phyloP scores from a whole-genome alignment of 2,797 vertebrate species.

The Myotis pilosus region DNA sequence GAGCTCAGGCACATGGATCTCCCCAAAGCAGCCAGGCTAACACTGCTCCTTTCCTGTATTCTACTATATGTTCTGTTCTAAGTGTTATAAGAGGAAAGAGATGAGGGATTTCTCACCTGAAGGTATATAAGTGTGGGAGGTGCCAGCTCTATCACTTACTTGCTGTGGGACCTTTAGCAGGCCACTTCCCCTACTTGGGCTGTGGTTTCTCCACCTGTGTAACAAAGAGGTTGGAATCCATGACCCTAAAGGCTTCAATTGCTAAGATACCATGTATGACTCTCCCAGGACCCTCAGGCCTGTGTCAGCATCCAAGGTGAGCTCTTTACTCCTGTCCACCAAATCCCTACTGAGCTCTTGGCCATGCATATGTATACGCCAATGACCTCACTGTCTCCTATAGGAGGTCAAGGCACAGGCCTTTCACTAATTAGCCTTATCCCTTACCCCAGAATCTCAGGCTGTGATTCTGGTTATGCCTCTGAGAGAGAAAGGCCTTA shows the following conservation, averaged over 20 bases:
- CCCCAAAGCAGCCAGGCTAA: not conserved
- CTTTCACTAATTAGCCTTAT: conserved; percentile 8
- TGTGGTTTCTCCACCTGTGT: not conserved
- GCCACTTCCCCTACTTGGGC: not conserved
- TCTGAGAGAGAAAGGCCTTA: not conserved
- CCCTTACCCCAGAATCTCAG: not conserved
- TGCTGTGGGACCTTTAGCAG: not conserved
- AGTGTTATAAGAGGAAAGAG: not conserved
- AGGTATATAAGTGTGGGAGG: not conserved
- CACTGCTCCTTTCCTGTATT: not conserved
- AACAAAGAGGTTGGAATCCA: not conserved
- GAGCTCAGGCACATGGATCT: not conserved
- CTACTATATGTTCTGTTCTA: not conserved
- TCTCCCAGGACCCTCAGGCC: not conserved
- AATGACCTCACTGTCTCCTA: not conserved
- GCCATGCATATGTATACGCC: not conserved
- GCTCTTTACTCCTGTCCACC: not conserved
- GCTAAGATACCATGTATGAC: not conserved
- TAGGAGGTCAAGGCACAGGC: not conserved
- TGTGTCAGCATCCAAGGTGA: not conserved
- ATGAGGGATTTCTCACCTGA: not conserved
- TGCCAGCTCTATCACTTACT: not conserved
- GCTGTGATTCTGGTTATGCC: not conserved
- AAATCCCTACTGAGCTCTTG: not conserved
- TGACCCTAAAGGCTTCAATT: not conserved